These are phyloP conservation scores for Tetranychus urticae DNA, from an alignment of 1,140 invertebrate species.

Conservation along the genomic window DNA sequence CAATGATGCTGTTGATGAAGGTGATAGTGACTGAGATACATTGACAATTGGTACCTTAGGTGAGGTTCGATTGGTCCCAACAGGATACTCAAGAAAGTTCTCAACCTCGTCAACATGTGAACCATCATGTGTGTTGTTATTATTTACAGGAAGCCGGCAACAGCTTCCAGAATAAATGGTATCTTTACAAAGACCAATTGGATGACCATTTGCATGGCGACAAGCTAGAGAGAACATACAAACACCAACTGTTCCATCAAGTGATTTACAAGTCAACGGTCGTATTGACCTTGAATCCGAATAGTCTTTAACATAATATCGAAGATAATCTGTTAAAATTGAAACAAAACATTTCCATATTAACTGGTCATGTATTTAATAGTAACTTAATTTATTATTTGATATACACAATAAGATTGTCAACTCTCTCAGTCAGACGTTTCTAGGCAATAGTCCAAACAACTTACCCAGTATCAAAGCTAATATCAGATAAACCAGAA, in stretches of 20 bases:
- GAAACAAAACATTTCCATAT: too few relatives aligned
- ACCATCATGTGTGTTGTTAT: conserved; percentile 14
- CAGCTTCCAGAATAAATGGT: conserved; percentile 75
- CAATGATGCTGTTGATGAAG: conserved; percentile 24
- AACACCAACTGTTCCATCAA: conserved; percentile 11
- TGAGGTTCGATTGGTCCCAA: conserved; percentile 6
- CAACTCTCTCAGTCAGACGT: too few relatives aligned
- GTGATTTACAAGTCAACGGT: not conserved
- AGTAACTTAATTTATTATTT: too few relatives aligned
- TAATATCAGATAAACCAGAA: too few relatives aligned
- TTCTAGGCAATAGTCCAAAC: too few relatives aligned
- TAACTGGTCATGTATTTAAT: too few relatives aligned
- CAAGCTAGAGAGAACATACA: conserved; percentile 38
- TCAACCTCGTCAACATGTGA: conserved; percentile 14
- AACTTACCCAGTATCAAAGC: too few relatives aligned
- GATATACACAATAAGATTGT: too few relatives aligned
- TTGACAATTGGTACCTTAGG: conserved; percentile 15
- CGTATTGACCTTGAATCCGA: not conserved
- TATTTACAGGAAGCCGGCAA: conserved; percentile 27
- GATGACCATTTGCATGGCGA: conserved; percentile 64
- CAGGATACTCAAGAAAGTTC: not conserved
- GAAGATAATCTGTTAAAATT: not conserved
- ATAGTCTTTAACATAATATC: not conserved
- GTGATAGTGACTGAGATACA: conserved; percentile 21
- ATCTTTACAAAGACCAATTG: conserved; percentile 70